Evolutionary conservation across 2,113 vertebrate genomes (phyloP).

Genomic region (Channa argus): DNA sequence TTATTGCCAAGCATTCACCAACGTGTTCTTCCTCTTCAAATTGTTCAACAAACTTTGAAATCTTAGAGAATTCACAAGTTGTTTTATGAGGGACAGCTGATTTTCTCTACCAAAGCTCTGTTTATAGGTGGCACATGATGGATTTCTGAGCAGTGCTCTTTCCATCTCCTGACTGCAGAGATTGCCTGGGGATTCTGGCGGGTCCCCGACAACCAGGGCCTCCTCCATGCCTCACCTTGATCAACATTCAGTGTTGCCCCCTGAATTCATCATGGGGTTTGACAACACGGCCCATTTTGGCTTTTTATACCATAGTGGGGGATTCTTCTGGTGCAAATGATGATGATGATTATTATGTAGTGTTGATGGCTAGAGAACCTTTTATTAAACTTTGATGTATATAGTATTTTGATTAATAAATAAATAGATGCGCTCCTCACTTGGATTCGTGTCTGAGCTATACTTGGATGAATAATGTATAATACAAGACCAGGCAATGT

Average conservation of each 20-base stretch:
- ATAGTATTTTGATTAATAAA: constrained; percentile 66
- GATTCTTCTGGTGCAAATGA: constrained; percentile 46
- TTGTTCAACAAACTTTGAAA: constrained; percentile 53
- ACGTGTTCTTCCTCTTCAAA: constrained; percentile 63
- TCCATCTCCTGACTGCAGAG: constrained; percentile 78
- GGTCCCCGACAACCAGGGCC: constrained; percentile 78
- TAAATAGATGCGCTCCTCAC: constrained; percentile 59
- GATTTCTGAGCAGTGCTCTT: constrained; percentile 73
- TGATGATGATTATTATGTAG: constrained; percentile 64
- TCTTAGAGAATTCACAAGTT: constrained; percentile 61
- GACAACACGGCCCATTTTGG: constrained; percentile 72
- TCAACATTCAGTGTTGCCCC: constrained; percentile 81
- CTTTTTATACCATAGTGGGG: constrained; percentile 70
- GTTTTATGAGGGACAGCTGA: constrained; percentile 53
- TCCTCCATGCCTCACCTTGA: constrained; percentile 82
- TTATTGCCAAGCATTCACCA: constrained; percentile 37
- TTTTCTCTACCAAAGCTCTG: constrained; percentile 72
- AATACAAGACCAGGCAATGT: constrained; percentile 32
- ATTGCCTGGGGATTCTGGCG: constrained; percentile 79
- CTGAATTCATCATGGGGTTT: constrained; percentile 74
- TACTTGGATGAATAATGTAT: constrained; percentile 46
- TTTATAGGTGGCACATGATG: constrained; percentile 74
- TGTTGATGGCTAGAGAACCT: constrained; percentile 39
- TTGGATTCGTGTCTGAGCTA: constrained; percentile 43
- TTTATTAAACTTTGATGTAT: constrained; percentile 62